Conservation (phyloP, 2,888 invertebrate species). For the Xanthia icteritia region DNA sequence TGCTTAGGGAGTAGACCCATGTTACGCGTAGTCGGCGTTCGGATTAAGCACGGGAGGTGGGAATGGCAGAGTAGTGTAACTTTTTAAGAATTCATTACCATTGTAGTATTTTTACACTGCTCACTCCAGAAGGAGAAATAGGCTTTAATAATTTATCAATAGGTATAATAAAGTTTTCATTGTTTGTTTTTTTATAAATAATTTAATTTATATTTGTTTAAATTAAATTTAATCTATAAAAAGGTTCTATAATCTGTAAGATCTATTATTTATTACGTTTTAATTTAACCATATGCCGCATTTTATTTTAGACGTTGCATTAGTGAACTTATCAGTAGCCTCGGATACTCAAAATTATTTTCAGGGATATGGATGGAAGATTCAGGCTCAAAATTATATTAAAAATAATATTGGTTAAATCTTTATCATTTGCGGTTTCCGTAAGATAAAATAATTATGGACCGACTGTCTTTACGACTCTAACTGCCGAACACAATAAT, state of each 20-base stretch:
- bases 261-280: neutral
- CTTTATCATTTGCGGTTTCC: neutral
- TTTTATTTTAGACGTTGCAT: neutral
- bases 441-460: too few relatives aligned
- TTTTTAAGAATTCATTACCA: neutral
- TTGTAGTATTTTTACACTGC: slow-evolving; percentile 3
- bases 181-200: neutral
- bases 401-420: neutral
- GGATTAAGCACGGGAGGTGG: neutral
- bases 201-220: too few relatives aligned
- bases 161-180: too few relatives aligned
- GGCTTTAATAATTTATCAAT: neutral
- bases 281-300: too few relatives aligned
- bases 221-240: neutral
- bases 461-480: neutral
- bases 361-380: too few relatives aligned
- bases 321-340: neutral
- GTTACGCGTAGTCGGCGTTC: too few relatives aligned
- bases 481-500: too few relatives aligned
- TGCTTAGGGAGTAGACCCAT: too few relatives aligned
- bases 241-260: neutral
- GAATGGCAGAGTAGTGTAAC: neutral
- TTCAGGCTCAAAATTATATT: neutral
- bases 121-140: slow-evolving; percentile 5
- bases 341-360: neutral